Evolutionary conservation across 2,797 vertebrate genomes (phyloP), one percentile per base, ranked within the genome.

Genomic region (Scarus forsteni): DNA sequence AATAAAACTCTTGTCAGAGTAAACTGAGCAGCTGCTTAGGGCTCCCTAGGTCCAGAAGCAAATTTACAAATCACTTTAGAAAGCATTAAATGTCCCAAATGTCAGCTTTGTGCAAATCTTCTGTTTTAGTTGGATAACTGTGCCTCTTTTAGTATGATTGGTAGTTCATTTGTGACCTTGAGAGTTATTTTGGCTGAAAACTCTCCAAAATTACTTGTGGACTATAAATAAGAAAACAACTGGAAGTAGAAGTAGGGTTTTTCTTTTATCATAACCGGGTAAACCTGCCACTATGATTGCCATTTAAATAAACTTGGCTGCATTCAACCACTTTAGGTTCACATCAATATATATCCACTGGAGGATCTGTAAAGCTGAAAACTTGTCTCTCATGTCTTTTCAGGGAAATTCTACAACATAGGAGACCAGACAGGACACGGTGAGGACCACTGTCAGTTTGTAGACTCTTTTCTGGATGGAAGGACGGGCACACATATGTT

Each of bases 401-500:
- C 80, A 99, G 98, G 98, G 66, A 96, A 95, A 88, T 99, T 98
- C 94, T 98, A 98, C 89, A 97, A 97, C 92, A 98, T 99, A 70
- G 98, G 98, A 44, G 98, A 99, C 89, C 96, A 97, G 89, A 94
- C 97, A 13, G 98, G 98, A 6, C 90, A 96, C 1, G 98, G 98
- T 55, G 98, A 99, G 90, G 98, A 99, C 91, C 98, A 99, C 57
- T 99, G 98, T 81, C 98, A 99, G 70, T 99, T 99, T 89, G 98
- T 99, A 60, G 98, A 99, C 88, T 99, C 98, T 0, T 98, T 97
- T 89, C 92, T 99, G 89, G 98, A 99, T 48, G 98, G 98, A 66
- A 93, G 94, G 58, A 99, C 98, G 3, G 97, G 98, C 60, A 94
- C 92, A 59, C 95, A 96, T 52, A 80, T 96, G 70, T 67, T 82